Conservation (phyloP, 2,888 invertebrate species). For the Odontothrips loti region DNA sequence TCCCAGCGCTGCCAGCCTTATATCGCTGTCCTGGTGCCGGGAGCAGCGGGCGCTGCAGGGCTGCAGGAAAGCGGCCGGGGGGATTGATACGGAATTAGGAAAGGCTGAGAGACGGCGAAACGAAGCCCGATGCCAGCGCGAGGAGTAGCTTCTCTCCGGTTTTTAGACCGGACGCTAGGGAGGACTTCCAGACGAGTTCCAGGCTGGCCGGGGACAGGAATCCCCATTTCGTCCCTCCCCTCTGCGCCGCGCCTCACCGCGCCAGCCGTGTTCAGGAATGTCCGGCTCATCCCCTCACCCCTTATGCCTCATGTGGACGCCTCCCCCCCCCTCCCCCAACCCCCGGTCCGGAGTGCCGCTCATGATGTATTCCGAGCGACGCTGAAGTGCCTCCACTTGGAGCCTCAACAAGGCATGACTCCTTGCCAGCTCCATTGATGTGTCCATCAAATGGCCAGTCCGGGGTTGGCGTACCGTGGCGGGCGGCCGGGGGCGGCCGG, state of each 20-base stretch:
- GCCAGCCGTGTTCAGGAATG: background rate
- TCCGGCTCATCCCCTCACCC: background rate
- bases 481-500: background rate
- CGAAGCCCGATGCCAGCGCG: no score
- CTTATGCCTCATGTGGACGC: no score
- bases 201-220: background rate
- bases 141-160: no score
- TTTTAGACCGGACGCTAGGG: background rate
- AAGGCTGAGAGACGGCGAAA: no score
- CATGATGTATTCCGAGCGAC: constrained; percentile 18
- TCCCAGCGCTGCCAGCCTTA: no score
- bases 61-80: no score
- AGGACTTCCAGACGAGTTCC: background rate
- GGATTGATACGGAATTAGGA: no score
- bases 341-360: background rate
- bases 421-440: constrained; percentile 15
- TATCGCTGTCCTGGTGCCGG: no score
- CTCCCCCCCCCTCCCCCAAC: no score
- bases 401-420: constrained; percentile 20
- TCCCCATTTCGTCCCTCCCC: background rate
- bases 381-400: constrained; percentile 18
- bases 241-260: background rate
- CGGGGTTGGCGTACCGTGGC: background rate
- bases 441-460: constrained; percentile 13
- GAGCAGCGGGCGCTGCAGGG: no score